A percentile compares a stretch with the other conserved stretches of the same genome.
These are phyloP conservation scores for Dromas ardeola DNA, from an alignment of 2,113 vertebrate genomes.

Conservation along the genomic window DNA sequence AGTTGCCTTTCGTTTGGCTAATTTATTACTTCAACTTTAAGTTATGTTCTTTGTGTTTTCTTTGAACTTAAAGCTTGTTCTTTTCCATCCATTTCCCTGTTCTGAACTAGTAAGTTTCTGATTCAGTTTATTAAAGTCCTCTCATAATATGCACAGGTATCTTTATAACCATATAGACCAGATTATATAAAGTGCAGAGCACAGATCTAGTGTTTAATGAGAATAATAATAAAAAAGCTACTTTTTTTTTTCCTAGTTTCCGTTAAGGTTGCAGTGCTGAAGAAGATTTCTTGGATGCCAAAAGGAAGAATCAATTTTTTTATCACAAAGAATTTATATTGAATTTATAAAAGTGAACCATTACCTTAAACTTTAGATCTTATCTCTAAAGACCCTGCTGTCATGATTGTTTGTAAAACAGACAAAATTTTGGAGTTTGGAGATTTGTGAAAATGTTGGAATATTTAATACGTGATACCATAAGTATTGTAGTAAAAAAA, in stretches of 20 bases:
- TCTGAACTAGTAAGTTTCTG: neutral
- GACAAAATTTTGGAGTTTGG: neutral
- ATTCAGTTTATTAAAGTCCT: neutral
- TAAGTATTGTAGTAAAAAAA: neutral
- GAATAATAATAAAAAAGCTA: neutral
- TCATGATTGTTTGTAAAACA: neutral
- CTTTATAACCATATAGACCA: neutral
- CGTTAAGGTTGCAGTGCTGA: neutral
- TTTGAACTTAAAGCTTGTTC: neutral
- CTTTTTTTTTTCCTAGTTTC: fast-evolving
- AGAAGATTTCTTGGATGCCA: neutral
- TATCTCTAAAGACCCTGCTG: neutral
- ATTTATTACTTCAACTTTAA: neutral
- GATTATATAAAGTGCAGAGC: neutral
- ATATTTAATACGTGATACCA: neutral
- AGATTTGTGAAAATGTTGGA: neutral
- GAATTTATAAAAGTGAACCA: neutral
- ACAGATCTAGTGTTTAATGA: neutral
- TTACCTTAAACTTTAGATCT: neutral
- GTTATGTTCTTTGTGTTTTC: neutral
- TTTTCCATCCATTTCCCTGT: neutral
- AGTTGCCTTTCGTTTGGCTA: neutral
- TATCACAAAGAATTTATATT: neutral
- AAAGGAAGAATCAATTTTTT: neutral
- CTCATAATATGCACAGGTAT: neutral